These are phyloP conservation scores for Sphenopsis melanotis DNA, from an alignment of 2,797 vertebrate genomes.

Conservation along the genomic window DNA sequence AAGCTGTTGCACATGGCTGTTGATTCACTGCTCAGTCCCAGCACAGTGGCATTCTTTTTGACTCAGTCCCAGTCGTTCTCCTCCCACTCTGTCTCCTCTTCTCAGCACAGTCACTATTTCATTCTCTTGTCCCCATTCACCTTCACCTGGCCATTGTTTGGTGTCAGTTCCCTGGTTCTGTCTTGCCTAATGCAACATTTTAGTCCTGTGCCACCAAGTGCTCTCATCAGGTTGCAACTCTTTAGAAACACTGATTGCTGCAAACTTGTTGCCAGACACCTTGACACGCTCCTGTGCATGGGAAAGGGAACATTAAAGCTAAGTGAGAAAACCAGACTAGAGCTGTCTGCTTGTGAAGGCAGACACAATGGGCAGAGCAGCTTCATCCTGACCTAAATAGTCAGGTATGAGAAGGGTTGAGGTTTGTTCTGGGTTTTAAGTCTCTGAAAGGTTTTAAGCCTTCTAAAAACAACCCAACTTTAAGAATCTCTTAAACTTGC, in stretches of 20 bases:
- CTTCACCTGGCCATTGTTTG: background rate
- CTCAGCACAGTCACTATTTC: background rate
- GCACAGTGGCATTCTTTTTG: slow-evolving; percentile 12
- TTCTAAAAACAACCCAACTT: background rate
- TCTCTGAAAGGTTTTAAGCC: background rate
- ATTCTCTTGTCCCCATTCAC: slow-evolving; percentile 15
- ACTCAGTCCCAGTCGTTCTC: background rate
- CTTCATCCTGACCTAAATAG: background rate
- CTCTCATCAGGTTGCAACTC: background rate
- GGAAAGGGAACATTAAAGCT: background rate
- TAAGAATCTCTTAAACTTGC: background rate
- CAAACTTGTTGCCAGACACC: background rate
- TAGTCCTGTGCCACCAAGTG: background rate
- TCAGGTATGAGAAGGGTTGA: background rate
- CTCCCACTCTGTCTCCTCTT: slow-evolving; percentile 25
- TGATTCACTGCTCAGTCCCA: slow-evolving; percentile 5
- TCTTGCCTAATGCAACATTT: background rate
- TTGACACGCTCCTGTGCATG: background rate
- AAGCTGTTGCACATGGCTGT: background rate
- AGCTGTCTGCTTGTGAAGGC: background rate
- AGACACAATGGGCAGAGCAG: background rate
- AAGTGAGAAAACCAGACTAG: background rate
- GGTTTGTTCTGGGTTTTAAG: background rate
- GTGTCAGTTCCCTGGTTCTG: background rate
- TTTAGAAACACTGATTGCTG: background rate